Evolutionary conservation across 2,113 vertebrate genomes (phyloP).

Genomic region (Donacobius atricapilla): DNA sequence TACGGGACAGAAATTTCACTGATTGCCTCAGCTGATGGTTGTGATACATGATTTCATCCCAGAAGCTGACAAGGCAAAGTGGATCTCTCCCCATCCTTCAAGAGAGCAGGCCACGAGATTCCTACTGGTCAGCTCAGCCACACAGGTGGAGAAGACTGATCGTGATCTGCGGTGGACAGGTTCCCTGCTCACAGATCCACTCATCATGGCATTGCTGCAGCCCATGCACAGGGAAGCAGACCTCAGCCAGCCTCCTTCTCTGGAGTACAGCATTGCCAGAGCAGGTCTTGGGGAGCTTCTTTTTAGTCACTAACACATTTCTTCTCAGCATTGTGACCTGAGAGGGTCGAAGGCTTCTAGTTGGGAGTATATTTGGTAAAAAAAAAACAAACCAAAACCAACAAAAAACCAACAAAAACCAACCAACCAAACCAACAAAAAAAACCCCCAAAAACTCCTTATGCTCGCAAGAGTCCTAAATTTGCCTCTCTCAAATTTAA

Average conservation of each 20-base stretch:
- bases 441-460: not conserved
- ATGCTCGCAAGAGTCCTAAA: not conserved
- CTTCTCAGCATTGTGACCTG: not conserved
- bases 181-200: not conserved
- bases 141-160: not conserved
- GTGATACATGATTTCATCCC: not conserved
- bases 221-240: not conserved
- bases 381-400: too few species aligned
- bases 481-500: not conserved
- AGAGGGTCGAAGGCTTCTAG: not conserved
- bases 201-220: not conserved
- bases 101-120: fast-evolving
- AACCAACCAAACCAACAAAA: too few species aligned
- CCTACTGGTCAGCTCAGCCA: not conserved
- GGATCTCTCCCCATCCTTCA: not conserved
- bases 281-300: not conserved
- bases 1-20: not conserved
- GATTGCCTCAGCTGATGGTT: not conserved
- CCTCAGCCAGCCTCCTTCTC: not conserved
- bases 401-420: too few species aligned
- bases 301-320: not conserved
- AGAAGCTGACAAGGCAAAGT: not conserved
- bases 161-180: too few species aligned
- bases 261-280: not conserved
- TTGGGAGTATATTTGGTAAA: not conserved